phyloP scores from a whole-genome alignment of 2,888 invertebrate genomes.

The Acronicta psi region DNA sequence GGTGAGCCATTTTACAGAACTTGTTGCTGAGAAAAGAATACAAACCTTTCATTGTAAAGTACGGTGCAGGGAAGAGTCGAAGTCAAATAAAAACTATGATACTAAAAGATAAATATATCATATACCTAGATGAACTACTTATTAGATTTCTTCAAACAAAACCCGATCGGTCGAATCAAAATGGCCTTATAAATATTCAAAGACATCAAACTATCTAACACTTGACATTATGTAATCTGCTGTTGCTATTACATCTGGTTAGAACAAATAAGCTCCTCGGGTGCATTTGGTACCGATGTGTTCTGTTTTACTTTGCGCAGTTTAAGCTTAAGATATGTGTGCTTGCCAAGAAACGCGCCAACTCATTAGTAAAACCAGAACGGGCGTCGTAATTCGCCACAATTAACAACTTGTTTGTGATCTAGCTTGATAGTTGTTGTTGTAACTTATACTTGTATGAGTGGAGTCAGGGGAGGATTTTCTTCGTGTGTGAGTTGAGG shows the following conservation, averaged over 20 bases:
- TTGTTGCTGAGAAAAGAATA: too few species aligned
- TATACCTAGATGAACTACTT: too few species aligned
- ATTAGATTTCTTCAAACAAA: too few species aligned
- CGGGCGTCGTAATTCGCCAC: slow-evolving; percentile 58
- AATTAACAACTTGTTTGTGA: slow-evolving; percentile 60
- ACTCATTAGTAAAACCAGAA: slow-evolving; percentile 75
- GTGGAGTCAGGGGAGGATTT: slow-evolving; percentile 22
- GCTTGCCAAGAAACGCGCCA: slow-evolving; percentile 75
- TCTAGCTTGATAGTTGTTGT: slow-evolving; percentile 49
- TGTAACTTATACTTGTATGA: slow-evolving; percentile 43
- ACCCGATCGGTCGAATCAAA: too few species aligned
- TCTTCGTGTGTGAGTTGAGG: neutral
- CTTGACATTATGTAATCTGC: slow-evolving; percentile 28
- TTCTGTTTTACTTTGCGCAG: slow-evolving; percentile 68
- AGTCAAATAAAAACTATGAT: too few species aligned
- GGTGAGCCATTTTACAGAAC: too few species aligned
- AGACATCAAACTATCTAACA: slow-evolving; percentile 17
- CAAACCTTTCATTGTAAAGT: too few species aligned
- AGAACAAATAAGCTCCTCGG: slow-evolving; percentile 46
- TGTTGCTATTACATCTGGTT: slow-evolving; percentile 27
- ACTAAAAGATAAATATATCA: too few species aligned
- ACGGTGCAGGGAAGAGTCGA: too few species aligned
- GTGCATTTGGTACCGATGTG: slow-evolving; percentile 56
- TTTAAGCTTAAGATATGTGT: slow-evolving; percentile 74
- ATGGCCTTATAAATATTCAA: too few species aligned